Evolutionary conservation across 2,797 vertebrate genomes (phyloP).

Genomic region (Microhierax caerulescens): DNA sequence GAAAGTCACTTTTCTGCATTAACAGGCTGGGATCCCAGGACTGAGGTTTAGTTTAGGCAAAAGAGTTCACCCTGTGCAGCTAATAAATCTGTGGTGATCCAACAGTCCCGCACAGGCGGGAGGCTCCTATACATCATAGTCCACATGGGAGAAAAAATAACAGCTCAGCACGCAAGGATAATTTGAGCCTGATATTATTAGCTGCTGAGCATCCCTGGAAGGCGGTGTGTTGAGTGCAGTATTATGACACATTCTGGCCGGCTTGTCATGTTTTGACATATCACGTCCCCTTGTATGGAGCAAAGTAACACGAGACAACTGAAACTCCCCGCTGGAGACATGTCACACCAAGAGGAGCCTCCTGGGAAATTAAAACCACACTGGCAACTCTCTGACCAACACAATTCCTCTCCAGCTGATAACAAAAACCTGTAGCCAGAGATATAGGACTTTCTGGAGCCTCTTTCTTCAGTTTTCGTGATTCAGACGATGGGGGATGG

Average conservation of each 20-base stretch:
- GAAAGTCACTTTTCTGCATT: neutral
- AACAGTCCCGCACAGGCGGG: neutral
- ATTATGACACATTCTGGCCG: constrained; percentile 41
- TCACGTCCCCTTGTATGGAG: constrained; percentile 8
- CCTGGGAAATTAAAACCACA: constrained; percentile 57
- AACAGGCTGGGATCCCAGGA: neutral
- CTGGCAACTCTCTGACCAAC: neutral
- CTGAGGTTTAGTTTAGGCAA: neutral
- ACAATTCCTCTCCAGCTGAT: neutral
- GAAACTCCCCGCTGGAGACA: neutral
- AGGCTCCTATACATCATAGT: neutral
- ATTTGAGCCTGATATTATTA: constrained; percentile 45
- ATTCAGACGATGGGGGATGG: rapidly evolving
- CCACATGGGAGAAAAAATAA: neutral
- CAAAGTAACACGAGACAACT: neutral
- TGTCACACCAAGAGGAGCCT: neutral
- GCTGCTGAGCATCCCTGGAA: constrained; percentile 34
- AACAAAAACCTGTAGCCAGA: neutral
- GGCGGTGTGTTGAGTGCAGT: neutral
- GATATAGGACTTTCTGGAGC: neutral
- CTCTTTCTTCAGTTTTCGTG: neutral
- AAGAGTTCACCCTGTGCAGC: neutral
- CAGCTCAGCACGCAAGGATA: constrained; percentile 26
- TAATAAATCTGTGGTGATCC: constrained; percentile 21
- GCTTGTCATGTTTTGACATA: constrained; percentile 51